A percentile compares a stretch with the other conserved stretches of the same genome.
Conservation (phyloP, 2,113 vertebrate genomes). For the Buteo buteo region DNA sequence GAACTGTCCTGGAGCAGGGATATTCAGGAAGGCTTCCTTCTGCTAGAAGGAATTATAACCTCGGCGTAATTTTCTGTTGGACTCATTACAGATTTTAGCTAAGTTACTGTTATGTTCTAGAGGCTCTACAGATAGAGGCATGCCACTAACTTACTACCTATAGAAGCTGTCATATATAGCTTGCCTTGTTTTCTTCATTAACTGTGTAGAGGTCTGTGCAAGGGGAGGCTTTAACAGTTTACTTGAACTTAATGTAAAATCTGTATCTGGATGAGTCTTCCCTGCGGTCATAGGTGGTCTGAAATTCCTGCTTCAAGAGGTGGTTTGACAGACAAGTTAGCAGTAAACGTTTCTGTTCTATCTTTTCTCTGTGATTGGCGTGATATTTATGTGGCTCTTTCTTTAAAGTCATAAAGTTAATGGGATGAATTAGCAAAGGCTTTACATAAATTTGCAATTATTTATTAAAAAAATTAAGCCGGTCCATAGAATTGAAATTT, state of each 20-base stretch:
- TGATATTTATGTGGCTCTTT: neutral
- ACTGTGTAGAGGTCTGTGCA: neutral
- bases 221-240: neutral
- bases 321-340: neutral
- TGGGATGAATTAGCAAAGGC: neutral
- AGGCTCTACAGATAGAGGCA: neutral
- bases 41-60: neutral
- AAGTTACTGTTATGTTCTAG: neutral
- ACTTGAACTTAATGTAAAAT: neutral
- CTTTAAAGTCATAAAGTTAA: neutral
- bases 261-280: neutral
- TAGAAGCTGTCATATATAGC: neutral
- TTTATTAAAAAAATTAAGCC: neutral
- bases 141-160: no score
- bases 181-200: neutral
- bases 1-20: neutral
- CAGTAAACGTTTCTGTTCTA: fast-evolving
- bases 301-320: neutral
- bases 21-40: neutral
- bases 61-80: neutral
- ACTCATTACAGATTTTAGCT: neutral
- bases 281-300: neutral
- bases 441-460: neutral
- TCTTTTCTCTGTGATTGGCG: neutral
- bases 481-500: neutral